Conservation (phyloP, 2,797 vertebrate genomes). For the Myotis daubentonii region DNA sequence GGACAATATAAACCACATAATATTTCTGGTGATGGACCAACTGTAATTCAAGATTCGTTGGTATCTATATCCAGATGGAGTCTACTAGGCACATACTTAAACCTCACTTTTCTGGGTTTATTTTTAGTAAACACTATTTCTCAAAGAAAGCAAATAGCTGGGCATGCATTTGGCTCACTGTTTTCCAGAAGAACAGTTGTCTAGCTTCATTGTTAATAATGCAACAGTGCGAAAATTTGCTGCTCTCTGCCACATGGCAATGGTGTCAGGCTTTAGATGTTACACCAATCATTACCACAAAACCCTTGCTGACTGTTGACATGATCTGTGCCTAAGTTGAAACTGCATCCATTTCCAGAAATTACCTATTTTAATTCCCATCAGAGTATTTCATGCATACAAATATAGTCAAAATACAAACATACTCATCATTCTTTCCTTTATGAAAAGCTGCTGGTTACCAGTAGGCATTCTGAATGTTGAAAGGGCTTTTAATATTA, state of each 20-base stretch:
- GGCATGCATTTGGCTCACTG: not conserved
- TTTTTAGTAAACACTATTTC: constrained; percentile 28
- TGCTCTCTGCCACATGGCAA: not conserved
- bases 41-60: not conserved
- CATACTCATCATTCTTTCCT: not conserved
- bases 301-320: not conserved
- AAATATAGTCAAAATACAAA: not conserved
- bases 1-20: not conserved
- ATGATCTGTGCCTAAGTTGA: not conserved
- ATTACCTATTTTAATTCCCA: constrained; percentile 8
- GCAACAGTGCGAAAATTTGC: not conserved
- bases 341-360: not conserved
- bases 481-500: not conserved
- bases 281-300: not conserved
- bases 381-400: not conserved
- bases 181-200: not conserved
- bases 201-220: not conserved
- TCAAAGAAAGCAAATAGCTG: constrained; percentile 2
- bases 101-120: not conserved
- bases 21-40: not conserved
- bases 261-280: not conserved
- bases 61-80: not conserved
- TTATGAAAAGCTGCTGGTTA: not conserved
- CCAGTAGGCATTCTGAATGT: not conserved
- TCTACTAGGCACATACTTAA: not conserved